A percentile compares a stretch with the other conserved stretches of the same genome.
phyloP scores from a whole-genome alignment of 2,888 invertebrate genomes.

The Spilosoma lubricipeda region DNA sequence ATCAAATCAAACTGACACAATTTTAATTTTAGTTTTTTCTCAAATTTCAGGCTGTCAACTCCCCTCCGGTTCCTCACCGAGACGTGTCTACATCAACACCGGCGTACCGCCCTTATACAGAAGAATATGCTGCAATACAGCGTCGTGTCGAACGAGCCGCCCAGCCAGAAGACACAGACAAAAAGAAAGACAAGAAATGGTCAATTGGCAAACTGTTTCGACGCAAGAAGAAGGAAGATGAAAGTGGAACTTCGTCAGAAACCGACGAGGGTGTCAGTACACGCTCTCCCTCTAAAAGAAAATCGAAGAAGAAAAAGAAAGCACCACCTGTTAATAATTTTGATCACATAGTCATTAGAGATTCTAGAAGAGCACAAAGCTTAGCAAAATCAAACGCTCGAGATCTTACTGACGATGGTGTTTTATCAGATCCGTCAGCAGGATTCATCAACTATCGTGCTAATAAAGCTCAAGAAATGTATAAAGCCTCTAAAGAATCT shows the following conservation, averaged over 20 bases:
- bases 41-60: constrained; percentile 83
- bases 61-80: constrained; percentile 80
- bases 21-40: constrained; percentile 31
- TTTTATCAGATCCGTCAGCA: constrained; percentile 87
- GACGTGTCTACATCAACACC: constrained; percentile 70
- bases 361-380: constrained; percentile 83
- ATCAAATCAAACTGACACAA: constrained; percentile 18
- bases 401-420: constrained; percentile 82
- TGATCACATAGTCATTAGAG: constrained; percentile 88
- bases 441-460: constrained; percentile 80
- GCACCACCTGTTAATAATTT: constrained; percentile 86
- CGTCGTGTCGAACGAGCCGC: constrained; percentile 71
- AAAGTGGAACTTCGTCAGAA: constrained; percentile 86
- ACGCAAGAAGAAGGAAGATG: constrained; percentile 90
- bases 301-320: constrained; percentile 84
- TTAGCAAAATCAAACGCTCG: constrained; percentile 74
- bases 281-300: constrained; percentile 76
- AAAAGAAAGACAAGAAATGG: constrained; percentile 91
- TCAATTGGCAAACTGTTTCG: constrained; percentile 92
- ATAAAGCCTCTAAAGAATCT: constrained; percentile 75
- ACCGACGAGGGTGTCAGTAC: constrained; percentile 79
- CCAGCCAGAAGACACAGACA: constrained; percentile 74
- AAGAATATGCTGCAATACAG: constrained; percentile 75
- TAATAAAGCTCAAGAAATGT: constrained; percentile 68
- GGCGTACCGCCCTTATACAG: constrained; percentile 75